phyloP scores from a whole-genome alignment of 2,888 invertebrate genomes.

The Melanophora roralis region DNA sequence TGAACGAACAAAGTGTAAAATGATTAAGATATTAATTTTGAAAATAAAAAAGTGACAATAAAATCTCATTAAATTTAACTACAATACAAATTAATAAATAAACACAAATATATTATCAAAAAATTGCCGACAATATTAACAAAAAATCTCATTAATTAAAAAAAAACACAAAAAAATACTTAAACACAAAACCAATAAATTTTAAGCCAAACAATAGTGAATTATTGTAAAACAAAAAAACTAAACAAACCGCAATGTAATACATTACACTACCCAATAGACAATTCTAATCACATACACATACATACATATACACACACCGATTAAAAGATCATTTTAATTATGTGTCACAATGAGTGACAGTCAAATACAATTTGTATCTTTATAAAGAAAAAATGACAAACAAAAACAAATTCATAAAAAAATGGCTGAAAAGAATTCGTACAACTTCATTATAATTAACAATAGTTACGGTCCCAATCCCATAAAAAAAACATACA shows the following conservation, averaged over 20 bases:
- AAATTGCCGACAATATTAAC: background rate
- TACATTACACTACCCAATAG: constrained; percentile 13
- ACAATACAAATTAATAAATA: constrained; percentile 4
- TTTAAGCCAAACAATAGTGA: background rate
- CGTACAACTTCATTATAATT: constrained; percentile 39
- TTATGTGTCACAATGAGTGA: constrained; percentile 53
- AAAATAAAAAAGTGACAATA: background rate
- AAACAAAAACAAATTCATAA: background rate
- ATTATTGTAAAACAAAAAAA: constrained; percentile 2
- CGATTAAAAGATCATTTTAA: constrained; percentile 34
- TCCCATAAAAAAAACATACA: constrained; percentile 12
- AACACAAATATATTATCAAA: background rate
- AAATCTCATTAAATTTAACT: background rate
- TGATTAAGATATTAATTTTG: background rate
- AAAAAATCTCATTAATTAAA: constrained; percentile 7
- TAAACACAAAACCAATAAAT: background rate
- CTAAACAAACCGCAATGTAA: constrained; percentile 38
- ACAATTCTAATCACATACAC: constrained; percentile 8
- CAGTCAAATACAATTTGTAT: constrained; percentile 29
- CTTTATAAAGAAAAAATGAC: constrained; percentile 1
- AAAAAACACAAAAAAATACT: background rate
- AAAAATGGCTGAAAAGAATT: constrained; percentile 25
- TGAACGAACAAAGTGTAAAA: background rate
- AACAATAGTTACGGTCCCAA: constrained; percentile 3
- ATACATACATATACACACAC: background rate